Percentiles rank a stretch among this genome's conserved stretches.
phyloP scores from a whole-genome alignment of 2,797 vertebrate genomes.

The Erethizon dorsatum region DNA sequence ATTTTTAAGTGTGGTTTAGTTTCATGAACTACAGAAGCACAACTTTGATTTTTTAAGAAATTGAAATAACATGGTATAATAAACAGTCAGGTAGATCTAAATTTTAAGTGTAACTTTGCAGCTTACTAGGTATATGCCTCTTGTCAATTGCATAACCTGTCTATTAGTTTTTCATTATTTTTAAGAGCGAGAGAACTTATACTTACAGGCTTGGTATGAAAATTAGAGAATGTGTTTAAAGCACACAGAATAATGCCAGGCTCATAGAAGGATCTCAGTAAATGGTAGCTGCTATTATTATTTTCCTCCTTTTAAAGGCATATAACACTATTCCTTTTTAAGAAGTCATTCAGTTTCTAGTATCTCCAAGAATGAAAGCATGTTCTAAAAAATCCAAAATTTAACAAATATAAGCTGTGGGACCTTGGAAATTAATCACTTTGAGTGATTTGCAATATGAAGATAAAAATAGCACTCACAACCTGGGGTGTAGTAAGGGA shows the following conservation, averaged over 20 bases:
- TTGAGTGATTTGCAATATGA: slow-evolving; percentile 30
- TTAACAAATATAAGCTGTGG: not conserved
- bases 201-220: not conserved
- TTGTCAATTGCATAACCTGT: not conserved
- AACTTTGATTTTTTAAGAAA: not conserved
- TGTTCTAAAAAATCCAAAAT: not conserved
- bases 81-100: not conserved
- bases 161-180: not conserved
- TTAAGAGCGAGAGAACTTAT: not conserved
- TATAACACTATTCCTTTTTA: not conserved
- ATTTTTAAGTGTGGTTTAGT: slow-evolving; percentile 39
- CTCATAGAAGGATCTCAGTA: not conserved
- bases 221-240: slow-evolving; percentile 48
- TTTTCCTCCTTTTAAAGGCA: not conserved
- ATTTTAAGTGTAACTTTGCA: slow-evolving; percentile 36
- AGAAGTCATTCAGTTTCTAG: not conserved
- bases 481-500: not conserved
- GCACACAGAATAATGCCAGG: not conserved
- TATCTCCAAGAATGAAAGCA: slow-evolving; percentile 12
- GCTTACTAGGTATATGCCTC: not conserved
- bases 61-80: not conserved
- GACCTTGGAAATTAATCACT: not conserved
- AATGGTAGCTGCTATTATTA: not conserved
- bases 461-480: not conserved
- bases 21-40: not conserved